Evolutionary conservation across 1,140 invertebrate species (phyloP).

Genomic region (Hetaerina americana): DNA sequence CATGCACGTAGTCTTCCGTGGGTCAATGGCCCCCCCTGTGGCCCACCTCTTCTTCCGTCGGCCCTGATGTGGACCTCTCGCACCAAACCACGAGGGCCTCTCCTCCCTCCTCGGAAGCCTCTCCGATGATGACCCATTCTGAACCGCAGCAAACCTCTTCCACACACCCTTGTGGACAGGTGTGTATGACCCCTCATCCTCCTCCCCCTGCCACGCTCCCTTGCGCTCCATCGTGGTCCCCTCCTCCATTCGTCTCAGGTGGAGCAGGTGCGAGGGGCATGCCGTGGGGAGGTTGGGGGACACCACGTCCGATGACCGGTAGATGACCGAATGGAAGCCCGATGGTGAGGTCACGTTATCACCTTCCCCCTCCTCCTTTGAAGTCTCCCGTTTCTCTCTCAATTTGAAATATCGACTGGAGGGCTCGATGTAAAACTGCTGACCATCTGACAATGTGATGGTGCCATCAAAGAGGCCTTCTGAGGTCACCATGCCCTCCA

Average conservation of each 20-base stretch:
- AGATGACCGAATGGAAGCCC: constrained; percentile 69
- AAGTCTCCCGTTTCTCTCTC: constrained; percentile 10
- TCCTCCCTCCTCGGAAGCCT: constrained; percentile 14
- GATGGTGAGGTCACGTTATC: too few relatives aligned
- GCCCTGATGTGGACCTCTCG: not conserved
- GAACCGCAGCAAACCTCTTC: not conserved
- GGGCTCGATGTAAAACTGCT: constrained; percentile 75
- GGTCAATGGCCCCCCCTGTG: constrained; percentile 46
- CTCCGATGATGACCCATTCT: constrained; percentile 19
- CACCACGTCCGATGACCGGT: constrained; percentile 64
- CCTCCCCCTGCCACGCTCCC: constrained; percentile 1
- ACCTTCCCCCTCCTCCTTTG: constrained; percentile 31
- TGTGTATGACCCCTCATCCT: constrained; percentile 12
- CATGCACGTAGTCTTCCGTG: constrained; percentile 56
- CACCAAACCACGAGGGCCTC: constrained; percentile 10
- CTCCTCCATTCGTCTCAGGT: constrained; percentile 18
- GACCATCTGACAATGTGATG: constrained; percentile 56
- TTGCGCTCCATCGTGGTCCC: constrained; percentile 6
- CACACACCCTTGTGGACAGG: constrained; percentile 12
- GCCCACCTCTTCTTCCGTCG: not conserved
- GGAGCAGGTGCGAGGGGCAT: constrained; percentile 44
- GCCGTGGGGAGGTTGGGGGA: constrained; percentile 24
- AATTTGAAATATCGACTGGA: constrained; percentile 48
- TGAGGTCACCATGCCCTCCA: constrained; percentile 70
- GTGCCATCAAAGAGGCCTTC: constrained; percentile 83